Evolutionary conservation across 2,888 invertebrate genomes (phyloP).

Genomic region (Arge pagana): DNA sequence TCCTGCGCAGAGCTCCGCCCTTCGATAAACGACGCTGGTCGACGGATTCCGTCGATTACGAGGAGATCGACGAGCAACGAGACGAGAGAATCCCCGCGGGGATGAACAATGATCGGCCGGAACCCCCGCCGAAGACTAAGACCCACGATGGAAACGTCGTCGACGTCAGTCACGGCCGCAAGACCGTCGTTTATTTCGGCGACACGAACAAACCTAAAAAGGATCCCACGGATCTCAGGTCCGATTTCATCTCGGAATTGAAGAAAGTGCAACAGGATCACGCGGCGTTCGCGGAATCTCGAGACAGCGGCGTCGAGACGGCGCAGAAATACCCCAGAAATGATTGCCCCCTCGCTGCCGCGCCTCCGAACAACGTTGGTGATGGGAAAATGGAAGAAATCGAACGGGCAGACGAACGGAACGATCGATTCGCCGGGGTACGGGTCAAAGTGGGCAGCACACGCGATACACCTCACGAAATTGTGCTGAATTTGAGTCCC

Average conservation of each 20-base stretch:
- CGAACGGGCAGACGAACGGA: constrained; percentile 1
- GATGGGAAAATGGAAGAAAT: constrained; percentile 11
- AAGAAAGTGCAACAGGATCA: constrained; percentile 9
- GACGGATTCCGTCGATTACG: constrained; percentile 24
- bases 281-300: constrained; percentile 10
- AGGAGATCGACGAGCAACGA: background rate
- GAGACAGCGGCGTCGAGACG: constrained; percentile 7
- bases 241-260: constrained; percentile 24
- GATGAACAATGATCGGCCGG: constrained; percentile 33
- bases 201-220: constrained; percentile 64
- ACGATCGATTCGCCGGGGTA: constrained; percentile 12
- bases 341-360: constrained; percentile 14
- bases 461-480: constrained; percentile 43
- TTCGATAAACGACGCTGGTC: constrained; percentile 42
- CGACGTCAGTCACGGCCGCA: constrained; percentile 60
- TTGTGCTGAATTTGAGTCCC: constrained; percentile 65
- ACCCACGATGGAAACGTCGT: constrained; percentile 22
- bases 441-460: constrained; percentile 13
- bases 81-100: background rate
- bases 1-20: constrained; percentile 54
- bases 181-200: constrained; percentile 76
- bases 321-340: background rate
- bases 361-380: constrained; percentile 33
- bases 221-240: constrained; percentile 7
- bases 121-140: constrained; percentile 37